Base-by-base conservation (phyloP, 2,888 invertebrate genomes). In the Pandemis corylana region DNA sequence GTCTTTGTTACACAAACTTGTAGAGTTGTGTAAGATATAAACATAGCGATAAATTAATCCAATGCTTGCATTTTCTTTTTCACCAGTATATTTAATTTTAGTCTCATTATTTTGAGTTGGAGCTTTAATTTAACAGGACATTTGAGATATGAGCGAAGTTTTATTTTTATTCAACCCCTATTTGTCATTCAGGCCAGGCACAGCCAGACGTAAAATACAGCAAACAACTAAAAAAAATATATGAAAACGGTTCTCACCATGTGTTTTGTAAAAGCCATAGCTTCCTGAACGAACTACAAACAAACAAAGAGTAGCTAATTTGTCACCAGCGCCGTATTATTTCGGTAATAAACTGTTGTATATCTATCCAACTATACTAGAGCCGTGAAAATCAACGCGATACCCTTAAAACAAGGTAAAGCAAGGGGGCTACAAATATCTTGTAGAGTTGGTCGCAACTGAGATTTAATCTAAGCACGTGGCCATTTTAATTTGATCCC, bases 251-350 rank as follows among this genome's bases (percentile, higher is more conserved):
- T n/a, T 53, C 28, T 9, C 51, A 65, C 28, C 65, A 65, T 46
- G 28, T 67, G 51, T 53, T 53, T 53, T 44, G 28, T 13, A 36
- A 53, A 53, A 41, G 53, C 53, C 41, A 53, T 15, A 6, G 53
- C 67, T 67, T 67, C 67, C 67, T 67, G 15, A 67, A 53, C 53
- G 46, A 49, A 65, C 65, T 49, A 65, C 49, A 49, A 65, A 62
- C 62, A 62, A 62, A 65, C 51, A 66, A 10, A 41, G 36, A 36
- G 67, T 53, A 41, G 62, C 62, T 59, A 67, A 66, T 66, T 41
- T 67, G 67, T 53, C 41, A 67, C 67, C 28, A 36, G 51, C 41
- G 7, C 13, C 49, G 51, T 15, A 67, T 67, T 51, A 53, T 67
- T 67, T 67, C 15, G 67, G 53, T 67, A 67, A 53, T 41, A 67